Percentiles rank a stretch among this genome's conserved stretches.
These are phyloP conservation scores for Entomobrya multifasciata DNA, from an alignment of 2,888 invertebrate species.

Conservation along the genomic window DNA sequence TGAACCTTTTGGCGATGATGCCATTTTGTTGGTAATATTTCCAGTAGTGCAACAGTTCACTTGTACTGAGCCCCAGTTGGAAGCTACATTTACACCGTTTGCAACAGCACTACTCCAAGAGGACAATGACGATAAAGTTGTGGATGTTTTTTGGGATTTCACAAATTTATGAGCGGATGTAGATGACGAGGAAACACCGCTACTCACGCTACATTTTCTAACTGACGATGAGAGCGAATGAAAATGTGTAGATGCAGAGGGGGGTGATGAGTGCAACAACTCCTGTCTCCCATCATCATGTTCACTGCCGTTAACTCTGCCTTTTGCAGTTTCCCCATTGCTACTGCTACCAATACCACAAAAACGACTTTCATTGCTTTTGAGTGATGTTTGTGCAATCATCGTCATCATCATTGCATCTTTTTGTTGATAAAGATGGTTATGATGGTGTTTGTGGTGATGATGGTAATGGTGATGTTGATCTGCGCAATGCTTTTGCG, in stretches of 20 bases:
- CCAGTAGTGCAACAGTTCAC: slow-evolving; percentile 26
- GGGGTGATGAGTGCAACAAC: slow-evolving; percentile 64
- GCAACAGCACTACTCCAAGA: slow-evolving; percentile 59
- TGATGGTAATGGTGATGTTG: slow-evolving; percentile 58
- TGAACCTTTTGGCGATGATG: slow-evolving; percentile 19
- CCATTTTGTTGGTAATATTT: slow-evolving; percentile 20
- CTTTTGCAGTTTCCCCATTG: slow-evolving; percentile 65
- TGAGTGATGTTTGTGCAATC: slow-evolving; percentile 53
- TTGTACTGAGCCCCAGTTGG: background rate
- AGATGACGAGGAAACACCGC: slow-evolving; percentile 65
- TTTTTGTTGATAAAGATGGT: slow-evolving; percentile 26
- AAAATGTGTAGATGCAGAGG: slow-evolving; percentile 41
- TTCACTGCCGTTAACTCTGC: slow-evolving; percentile 61
- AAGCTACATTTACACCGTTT: no score
- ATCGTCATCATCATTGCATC: slow-evolving; percentile 33
- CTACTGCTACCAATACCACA: slow-evolving; percentile 56
- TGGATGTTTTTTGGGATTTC: slow-evolving; percentile 52
- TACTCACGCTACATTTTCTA: slow-evolving; percentile 75
- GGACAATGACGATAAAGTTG: slow-evolving; percentile 58
- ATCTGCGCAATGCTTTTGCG: slow-evolving; percentile 70
- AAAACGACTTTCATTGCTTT: slow-evolving; percentile 30
- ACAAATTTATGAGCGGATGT: slow-evolving; percentile 61
- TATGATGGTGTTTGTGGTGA: slow-evolving; percentile 53
- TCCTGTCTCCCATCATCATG: slow-evolving; percentile 61
- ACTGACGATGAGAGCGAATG: slow-evolving; percentile 54